These are phyloP conservation scores for Cebidichthys violaceus DNA, from an alignment of 2,113 vertebrate genomes.

Conservation along the genomic window DNA sequence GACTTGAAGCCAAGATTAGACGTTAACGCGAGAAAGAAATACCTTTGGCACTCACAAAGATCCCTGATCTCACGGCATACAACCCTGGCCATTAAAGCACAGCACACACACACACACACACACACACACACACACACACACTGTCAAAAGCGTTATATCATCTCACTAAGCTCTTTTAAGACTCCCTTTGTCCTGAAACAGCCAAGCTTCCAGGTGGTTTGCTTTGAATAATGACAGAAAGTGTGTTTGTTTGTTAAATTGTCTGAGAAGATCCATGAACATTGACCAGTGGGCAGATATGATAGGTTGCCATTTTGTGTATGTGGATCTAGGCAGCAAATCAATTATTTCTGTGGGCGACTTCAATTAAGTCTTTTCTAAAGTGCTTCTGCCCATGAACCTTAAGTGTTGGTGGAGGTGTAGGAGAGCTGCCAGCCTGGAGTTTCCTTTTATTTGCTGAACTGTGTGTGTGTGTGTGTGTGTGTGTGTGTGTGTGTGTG, in stretches of 20 bases:
- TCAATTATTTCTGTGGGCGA: conserved; percentile 31
- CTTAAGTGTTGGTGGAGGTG: conserved; percentile 43
- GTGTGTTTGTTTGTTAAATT: conserved; percentile 18
- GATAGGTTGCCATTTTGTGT: conserved; percentile 18
- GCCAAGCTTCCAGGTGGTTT: conserved; percentile 44
- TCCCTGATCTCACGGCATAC: background rate
- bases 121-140: background rate
- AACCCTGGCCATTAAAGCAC: conserved; percentile 18
- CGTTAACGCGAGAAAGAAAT: background rate
- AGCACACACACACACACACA: background rate
- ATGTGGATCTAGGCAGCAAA: conserved; percentile 33
- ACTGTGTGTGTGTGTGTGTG: conserved; percentile 16
- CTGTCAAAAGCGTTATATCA: conserved; percentile 24
- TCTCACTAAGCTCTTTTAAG: conserved; percentile 20
- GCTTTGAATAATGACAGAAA: conserved; percentile 37
- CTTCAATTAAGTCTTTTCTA: conserved; percentile 40
- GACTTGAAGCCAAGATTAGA: conserved; percentile 13
- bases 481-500: background rate
- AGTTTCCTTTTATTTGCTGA: conserved; percentile 51
- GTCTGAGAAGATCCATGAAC: conserved; percentile 6
- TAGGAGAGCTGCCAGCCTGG: conserved; percentile 25
- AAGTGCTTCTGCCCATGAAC: conserved; percentile 16
- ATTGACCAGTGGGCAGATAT: conserved; percentile 30
- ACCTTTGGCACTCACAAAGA: background rate
- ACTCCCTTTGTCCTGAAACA: conserved; percentile 37